phyloP scores from a whole-genome alignment of 2,888 invertebrate genomes.

The Cantharis rustica region DNA sequence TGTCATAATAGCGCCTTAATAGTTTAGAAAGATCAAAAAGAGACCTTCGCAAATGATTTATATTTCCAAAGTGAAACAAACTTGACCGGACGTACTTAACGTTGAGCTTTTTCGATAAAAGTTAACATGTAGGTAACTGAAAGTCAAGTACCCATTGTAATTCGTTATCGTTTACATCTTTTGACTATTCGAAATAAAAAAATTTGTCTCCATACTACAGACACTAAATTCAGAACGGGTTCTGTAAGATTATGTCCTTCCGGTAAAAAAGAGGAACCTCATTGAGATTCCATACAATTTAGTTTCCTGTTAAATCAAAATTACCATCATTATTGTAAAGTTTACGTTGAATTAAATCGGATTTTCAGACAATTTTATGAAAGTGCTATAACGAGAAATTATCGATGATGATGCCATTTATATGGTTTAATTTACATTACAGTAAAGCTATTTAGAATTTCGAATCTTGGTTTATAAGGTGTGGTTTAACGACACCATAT shows the following conservation, averaged over 20 bases:
- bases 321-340: neutral
- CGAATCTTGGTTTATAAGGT: constrained; percentile 9
- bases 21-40: neutral
- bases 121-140: neutral
- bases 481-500: constrained; percentile 18
- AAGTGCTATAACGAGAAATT: constrained; percentile 12
- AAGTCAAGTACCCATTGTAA: neutral
- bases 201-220: neutral
- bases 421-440: constrained; percentile 2
- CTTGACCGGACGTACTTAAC: neutral
- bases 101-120: neutral
- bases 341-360: neutral
- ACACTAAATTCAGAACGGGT: neutral
- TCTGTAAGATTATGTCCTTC: neutral
- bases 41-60: neutral
- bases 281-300: neutral
- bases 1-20: neutral
- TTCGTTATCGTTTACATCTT: neutral
- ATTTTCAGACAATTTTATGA: constrained; percentile 6
- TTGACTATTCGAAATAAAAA: neutral
- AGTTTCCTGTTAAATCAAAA: neutral
- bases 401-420: constrained; percentile 4
- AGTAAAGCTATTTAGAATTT: constrained; percentile 10
- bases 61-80: neutral
- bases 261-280: neutral